phyloP scores from a whole-genome alignment of 2,888 invertebrate genomes.

The Ormyrus labotus region DNA sequence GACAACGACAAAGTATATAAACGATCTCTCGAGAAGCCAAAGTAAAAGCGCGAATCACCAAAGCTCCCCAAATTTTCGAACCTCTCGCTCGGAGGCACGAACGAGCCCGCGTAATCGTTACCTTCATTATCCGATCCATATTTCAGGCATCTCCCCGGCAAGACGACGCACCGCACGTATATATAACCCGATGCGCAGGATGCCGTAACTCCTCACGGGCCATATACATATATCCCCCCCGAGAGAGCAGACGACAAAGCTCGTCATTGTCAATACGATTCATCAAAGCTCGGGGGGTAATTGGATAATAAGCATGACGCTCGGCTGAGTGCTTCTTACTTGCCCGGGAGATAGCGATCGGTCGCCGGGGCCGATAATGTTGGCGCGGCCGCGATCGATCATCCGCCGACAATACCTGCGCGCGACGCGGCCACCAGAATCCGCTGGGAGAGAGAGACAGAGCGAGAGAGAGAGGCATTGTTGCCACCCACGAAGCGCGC shows the following conservation, averaged over 20 bases:
- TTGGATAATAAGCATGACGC: slow-evolving; percentile 25
- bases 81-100: too few relatives aligned
- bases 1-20: too few relatives aligned
- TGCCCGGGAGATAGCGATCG: too few relatives aligned
- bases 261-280: slow-evolving; percentile 37
- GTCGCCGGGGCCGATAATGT: slow-evolving; percentile 56
- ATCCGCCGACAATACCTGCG: slow-evolving; percentile 69
- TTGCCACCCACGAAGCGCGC: slow-evolving; percentile 71
- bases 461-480: slow-evolving; percentile 62
- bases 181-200: neutral
- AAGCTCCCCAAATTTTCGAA: too few relatives aligned
- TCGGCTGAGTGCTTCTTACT: too few relatives aligned
- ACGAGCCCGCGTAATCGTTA: too few relatives aligned
- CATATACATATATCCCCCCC: slow-evolving; percentile 1
- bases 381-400: slow-evolving; percentile 71
- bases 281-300: slow-evolving; percentile 25
- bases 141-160: too few relatives aligned
- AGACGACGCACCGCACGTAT: too few relatives aligned
- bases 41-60: too few relatives aligned
- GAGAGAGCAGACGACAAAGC: slow-evolving; percentile 3
- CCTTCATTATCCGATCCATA: too few relatives aligned
- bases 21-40: too few relatives aligned
- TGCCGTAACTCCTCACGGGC: too few relatives aligned
- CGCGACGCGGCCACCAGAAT: slow-evolving; percentile 66
- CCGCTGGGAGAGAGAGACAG: slow-evolving; percentile 60